These are phyloP conservation scores for Autographa gamma DNA, from an alignment of 2,888 invertebrate genomes.

Conservation along the genomic window DNA sequence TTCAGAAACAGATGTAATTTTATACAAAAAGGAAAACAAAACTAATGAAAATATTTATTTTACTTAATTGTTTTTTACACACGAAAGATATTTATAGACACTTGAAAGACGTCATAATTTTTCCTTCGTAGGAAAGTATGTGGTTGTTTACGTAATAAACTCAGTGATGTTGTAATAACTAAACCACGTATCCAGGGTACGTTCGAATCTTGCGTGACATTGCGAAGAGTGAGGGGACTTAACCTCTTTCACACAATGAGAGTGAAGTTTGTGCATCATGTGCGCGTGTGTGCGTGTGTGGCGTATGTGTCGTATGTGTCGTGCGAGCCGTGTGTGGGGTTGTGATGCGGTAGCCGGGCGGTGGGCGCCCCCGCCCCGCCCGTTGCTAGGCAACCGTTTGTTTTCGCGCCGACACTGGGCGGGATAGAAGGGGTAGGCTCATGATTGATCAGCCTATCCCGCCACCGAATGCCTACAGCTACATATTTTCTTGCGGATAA, in stretches of 20 bases:
- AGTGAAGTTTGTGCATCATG: constrained; percentile 54
- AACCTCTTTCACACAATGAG: constrained; percentile 38
- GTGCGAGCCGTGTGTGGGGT: constrained; percentile 80
- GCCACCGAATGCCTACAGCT: constrained; percentile 82
- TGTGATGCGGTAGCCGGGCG: constrained; percentile 74
- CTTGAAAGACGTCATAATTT: too few relatives aligned
- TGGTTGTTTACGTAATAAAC: neutral
- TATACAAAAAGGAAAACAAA: too few relatives aligned
- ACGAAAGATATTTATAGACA: too few relatives aligned
- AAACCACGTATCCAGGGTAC: neutral
- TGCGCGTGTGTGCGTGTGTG: constrained; percentile 24
- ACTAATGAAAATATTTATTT: too few relatives aligned
- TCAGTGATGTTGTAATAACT: neutral
- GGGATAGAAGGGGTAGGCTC: constrained; percentile 88
- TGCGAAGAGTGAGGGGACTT: constrained; percentile 22
- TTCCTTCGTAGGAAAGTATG: neutral
- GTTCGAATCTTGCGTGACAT: constrained; percentile 26
- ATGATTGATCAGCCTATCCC: constrained; percentile 89
- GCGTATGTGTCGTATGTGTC: constrained; percentile 26
- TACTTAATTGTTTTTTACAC: too few relatives aligned
- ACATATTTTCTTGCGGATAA: constrained; percentile 69
- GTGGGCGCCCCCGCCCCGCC: constrained; percentile 73
- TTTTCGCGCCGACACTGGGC: constrained; percentile 86
- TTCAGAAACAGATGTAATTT: too few relatives aligned
- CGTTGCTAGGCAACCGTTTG: constrained; percentile 87